Percentiles rank a stretch among this genome's conserved stretches.
These are phyloP conservation scores for Nixonia krombeini DNA, from an alignment of 1,140 invertebrate genomes.

Conservation along the genomic window DNA sequence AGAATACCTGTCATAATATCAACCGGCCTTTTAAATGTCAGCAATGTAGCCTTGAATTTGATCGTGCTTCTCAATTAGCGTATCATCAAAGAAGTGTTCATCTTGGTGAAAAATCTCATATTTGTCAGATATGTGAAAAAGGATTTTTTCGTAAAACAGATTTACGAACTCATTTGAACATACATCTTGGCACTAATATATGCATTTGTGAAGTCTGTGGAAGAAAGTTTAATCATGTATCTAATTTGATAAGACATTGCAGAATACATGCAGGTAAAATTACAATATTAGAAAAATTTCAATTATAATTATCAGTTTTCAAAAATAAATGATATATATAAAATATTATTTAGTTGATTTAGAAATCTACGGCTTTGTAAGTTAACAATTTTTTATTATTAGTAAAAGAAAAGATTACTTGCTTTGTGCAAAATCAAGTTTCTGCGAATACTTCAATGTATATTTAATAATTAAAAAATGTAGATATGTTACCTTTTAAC, in stretches of 20 bases:
- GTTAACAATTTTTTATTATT: too few relatives aligned
- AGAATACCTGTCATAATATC: slow-evolving; percentile 40
- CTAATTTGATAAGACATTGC: slow-evolving; percentile 69
- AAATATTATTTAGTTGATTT: too few relatives aligned
- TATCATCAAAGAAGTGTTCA: slow-evolving; percentile 63
- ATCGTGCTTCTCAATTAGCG: slow-evolving; percentile 59
- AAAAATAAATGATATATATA: too few relatives aligned
- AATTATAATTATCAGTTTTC: too few relatives aligned
- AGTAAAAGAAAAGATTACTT: too few relatives aligned
- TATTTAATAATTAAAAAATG: too few relatives aligned
- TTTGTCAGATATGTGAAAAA: slow-evolving; percentile 64
- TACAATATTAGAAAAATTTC: too few relatives aligned
- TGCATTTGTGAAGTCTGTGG: slow-evolving; percentile 70
- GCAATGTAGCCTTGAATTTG: slow-evolving; percentile 57
- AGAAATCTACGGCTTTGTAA: too few relatives aligned
- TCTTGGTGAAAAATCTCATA: slow-evolving; percentile 60
- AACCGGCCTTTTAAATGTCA: slow-evolving; percentile 57
- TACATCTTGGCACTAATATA: slow-evolving; percentile 68
- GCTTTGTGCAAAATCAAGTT: too few relatives aligned
- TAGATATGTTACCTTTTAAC: too few relatives aligned
- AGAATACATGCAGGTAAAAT: slow-evolving; percentile 65
- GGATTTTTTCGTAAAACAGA: slow-evolving; percentile 65
- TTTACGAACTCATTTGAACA: slow-evolving; percentile 69
- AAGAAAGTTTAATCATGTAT: slow-evolving; percentile 69
- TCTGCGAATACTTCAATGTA: too few relatives aligned